A percentile compares a stretch with the other conserved stretches of the same genome.
phyloP scores from a whole-genome alignment of 2,888 invertebrate genomes.

The Idaea biselata region DNA sequence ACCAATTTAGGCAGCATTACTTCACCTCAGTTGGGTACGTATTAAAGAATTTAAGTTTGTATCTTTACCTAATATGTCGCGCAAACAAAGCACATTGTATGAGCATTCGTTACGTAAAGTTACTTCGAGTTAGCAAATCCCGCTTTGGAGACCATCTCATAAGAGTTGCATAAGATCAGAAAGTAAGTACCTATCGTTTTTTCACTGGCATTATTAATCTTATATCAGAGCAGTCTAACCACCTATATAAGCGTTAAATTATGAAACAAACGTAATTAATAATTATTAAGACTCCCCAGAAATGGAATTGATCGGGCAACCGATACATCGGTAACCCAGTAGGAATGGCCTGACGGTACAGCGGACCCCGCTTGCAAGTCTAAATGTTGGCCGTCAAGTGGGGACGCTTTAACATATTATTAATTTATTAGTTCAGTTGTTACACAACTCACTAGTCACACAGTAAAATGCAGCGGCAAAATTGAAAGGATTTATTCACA shows the following conservation, averaged over 20 bases:
- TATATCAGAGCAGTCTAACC: not conserved
- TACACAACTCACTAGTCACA: too few relatives aligned
- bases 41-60: slow-evolving; percentile 8
- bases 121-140: slow-evolving; percentile 26
- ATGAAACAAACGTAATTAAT: not conserved
- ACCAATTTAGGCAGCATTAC: slow-evolving; percentile 25
- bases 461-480: too few relatives aligned
- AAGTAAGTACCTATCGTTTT: not conserved
- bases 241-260: not conserved
- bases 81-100: slow-evolving; percentile 26
- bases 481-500: too few relatives aligned
- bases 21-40: slow-evolving; percentile 16
- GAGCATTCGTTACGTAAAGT: slow-evolving; percentile 25
- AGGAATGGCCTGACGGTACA: too few relatives aligned
- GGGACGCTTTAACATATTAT: too few relatives aligned
- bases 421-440: too few relatives aligned
- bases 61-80: slow-evolving; percentile 16
- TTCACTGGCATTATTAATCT: not conserved
- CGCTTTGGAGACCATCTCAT: slow-evolving; percentile 23
- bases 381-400: too few relatives aligned
- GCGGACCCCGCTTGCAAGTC: too few relatives aligned
- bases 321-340: too few relatives aligned
- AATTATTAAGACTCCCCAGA: not conserved
- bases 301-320: too few relatives aligned
- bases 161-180: slow-evolving; percentile 19